Evolutionary conservation across 2,888 invertebrate species (phyloP), one percentile per base, ranked within the genome.

Genomic region (Synanthedon andrenaeformis): DNA sequence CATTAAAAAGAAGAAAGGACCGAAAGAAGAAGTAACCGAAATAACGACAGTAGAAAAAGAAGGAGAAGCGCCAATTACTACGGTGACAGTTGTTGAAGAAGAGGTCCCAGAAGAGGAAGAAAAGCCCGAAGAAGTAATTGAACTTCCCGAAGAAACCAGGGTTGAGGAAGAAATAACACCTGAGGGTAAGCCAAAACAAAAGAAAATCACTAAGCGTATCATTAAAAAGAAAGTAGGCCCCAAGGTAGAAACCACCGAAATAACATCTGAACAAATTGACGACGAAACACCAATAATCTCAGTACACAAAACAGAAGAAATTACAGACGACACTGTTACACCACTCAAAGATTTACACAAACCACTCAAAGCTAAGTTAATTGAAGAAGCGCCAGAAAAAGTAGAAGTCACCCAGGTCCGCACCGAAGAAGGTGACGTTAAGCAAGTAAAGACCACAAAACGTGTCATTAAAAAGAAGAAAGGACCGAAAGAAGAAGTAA

Each of bases 401-500:
- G 49, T 55, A 1, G 49, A 53, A 35, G 13, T 55, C 12, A 55
- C 55, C 14, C 51, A 57, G 51, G 41, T 56, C 4, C 28, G 14
- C 2, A 56, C 56, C 6, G 53, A 56, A 52, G 45, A 45, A 12
- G 56, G 55, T 1, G 53, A 53, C 2, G 41, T 49, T 45, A 82
- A 74, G 61, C 62, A 79, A 70, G 73, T 70, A 57, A 69, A 65
- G 1, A 70, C 72, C 0, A 82, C 79, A 13, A 87, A 76, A 57
- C 80, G 80, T 6, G 73, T 75, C 11, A 74, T 83, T 2, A 88
- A 78, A 59, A 80, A 80, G 49, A 72, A 67, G 55, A 77, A 73
- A 53, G 85, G 79, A 1, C 62, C 65, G 0, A 82, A 82, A 54
- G 67, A 76, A 55, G 84, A 85, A 61, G 69, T 79, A 48, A 81